Percentiles rank a stretch among this genome's conserved stretches.
These are phyloP conservation scores for Caerostris darwini DNA, from an alignment of 1,140 invertebrate species.

Conservation along the genomic window DNA sequence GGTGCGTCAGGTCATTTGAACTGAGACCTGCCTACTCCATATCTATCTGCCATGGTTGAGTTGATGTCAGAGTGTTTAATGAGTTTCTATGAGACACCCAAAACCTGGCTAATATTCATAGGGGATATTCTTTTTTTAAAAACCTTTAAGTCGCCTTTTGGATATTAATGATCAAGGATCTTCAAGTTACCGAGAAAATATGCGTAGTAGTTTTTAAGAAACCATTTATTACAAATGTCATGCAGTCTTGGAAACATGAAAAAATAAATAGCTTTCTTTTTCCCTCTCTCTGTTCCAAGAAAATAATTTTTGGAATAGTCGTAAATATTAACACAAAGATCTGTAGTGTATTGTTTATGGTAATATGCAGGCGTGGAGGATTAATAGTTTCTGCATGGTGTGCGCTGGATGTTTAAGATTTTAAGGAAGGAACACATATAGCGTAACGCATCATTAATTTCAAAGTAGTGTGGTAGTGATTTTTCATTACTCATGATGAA, in stretches of 20 bases:
- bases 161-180: not conserved
- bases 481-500: not conserved
- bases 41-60: not conserved
- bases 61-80: not conserved
- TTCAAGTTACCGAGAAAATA: not conserved
- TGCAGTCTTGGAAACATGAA: not conserved
- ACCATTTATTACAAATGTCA: not conserved
- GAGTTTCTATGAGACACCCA: too few species aligned
- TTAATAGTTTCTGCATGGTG: not conserved
- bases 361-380: not conserved
- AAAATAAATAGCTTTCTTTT: not conserved
- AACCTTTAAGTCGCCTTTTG: not conserved
- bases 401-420: not conserved
- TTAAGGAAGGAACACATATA: not conserved
- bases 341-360: not conserved
- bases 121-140: not conserved
- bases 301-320: not conserved
- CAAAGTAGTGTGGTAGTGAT: not conserved
- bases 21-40: not conserved
- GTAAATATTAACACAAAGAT: not conserved
- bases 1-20: not conserved
- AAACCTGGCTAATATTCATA: too few species aligned
- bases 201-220: not conserved
- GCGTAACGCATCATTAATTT: not conserved
- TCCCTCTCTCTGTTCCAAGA: not conserved